Evolutionary conservation across 2,113 vertebrate genomes (phyloP).

Genomic region (Axis porcinus): DNA sequence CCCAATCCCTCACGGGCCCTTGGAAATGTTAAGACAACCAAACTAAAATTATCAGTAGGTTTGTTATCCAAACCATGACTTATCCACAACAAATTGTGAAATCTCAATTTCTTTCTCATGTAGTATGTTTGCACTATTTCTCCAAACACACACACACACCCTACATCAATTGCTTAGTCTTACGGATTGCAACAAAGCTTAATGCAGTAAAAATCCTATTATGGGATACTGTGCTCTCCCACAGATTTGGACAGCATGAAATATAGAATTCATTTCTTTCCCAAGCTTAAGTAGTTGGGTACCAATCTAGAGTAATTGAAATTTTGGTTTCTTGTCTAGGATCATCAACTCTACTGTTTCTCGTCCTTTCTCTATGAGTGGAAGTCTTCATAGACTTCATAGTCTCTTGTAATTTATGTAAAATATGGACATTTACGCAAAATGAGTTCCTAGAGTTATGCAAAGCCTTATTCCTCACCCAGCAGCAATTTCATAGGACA

Average conservation of each 20-base stretch:
- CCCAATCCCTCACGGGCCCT: neutral
- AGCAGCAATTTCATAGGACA: neutral
- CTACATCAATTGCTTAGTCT: neutral
- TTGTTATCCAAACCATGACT: neutral
- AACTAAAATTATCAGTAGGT: constrained; percentile 13
- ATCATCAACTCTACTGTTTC: neutral
- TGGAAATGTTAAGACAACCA: neutral
- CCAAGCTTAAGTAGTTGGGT: neutral
- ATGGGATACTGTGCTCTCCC: neutral
- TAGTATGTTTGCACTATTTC: neutral
- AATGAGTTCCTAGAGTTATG: neutral
- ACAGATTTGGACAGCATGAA: neutral
- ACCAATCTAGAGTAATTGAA: neutral
- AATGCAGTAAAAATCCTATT: neutral
- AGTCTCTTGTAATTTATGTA: neutral
- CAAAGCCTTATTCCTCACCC: neutral
- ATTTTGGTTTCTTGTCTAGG: neutral
- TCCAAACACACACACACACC: neutral
- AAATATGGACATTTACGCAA: neutral
- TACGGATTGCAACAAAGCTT: neutral
- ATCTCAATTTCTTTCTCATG: neutral
- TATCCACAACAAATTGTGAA: neutral
- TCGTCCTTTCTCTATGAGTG: neutral
- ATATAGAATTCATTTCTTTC: neutral
- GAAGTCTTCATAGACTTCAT: neutral